Conservation (phyloP, 53 echinoderm and acorn worm genomes). For the Paelopatides confundens region DNA sequence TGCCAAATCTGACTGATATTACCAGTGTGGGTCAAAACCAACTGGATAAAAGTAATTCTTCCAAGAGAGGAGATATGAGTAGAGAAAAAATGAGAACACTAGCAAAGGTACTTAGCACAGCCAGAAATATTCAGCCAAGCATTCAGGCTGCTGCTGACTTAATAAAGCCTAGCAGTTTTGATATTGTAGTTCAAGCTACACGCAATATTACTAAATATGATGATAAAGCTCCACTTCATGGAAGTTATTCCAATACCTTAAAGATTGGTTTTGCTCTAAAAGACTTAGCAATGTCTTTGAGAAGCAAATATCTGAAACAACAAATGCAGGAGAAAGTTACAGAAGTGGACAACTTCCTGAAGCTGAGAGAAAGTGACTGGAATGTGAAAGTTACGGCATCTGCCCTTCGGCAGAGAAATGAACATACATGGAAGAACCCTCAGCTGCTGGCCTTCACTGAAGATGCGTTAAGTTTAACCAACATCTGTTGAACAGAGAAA, state of each 20-base stretch:
- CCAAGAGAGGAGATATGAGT: slow-evolving; percentile 2
- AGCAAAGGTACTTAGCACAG: slow-evolving; percentile 29
- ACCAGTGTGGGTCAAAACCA: slow-evolving; percentile 43
- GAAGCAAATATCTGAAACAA: slow-evolving; percentile 15
- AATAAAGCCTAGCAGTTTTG: slow-evolving; percentile 35
- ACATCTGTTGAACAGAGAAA: slow-evolving; percentile 10
- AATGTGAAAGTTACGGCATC: slow-evolving; percentile 9
- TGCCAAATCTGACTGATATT: slow-evolving; percentile 61
- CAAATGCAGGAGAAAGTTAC: neutral
- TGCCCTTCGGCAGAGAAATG: slow-evolving; percentile 31
- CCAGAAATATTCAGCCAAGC: slow-evolving; percentile 7
- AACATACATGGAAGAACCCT: slow-evolving; percentile 22
- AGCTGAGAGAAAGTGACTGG: slow-evolving; percentile 57
- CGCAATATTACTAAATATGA: slow-evolving; percentile 43
- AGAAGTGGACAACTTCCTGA: slow-evolving; percentile 11
- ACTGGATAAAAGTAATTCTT: slow-evolving; percentile 43
- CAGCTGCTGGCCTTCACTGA: slow-evolving; percentile 38
- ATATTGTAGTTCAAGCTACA: neutral
- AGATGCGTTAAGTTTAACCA: slow-evolving; percentile 50
- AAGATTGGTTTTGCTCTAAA: slow-evolving; percentile 51
- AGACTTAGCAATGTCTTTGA: slow-evolving; percentile 50
- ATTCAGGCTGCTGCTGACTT: slow-evolving; percentile 58
- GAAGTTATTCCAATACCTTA: slow-evolving; percentile 37
- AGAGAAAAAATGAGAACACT: slow-evolving; percentile 51
- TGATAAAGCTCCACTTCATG: neutral